A percentile compares a stretch with the other conserved stretches of the same genome.
phyloP scores from a whole-genome alignment of 2,797 vertebrate genomes.

The Scolopax rusticola region DNA sequence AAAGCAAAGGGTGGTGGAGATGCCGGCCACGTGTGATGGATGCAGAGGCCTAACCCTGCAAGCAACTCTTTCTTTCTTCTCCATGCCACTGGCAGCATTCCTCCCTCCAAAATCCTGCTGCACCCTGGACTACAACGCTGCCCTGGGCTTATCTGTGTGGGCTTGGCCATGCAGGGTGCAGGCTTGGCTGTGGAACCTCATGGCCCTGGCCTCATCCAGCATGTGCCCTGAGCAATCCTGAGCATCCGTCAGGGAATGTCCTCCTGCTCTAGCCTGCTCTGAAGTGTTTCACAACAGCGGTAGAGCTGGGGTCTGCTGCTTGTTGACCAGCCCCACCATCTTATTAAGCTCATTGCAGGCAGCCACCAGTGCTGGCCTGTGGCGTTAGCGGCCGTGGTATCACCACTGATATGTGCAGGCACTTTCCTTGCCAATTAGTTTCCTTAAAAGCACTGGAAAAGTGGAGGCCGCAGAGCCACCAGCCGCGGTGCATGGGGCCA shows the following conservation, averaged over 20 bases:
- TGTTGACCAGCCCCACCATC: not conserved
- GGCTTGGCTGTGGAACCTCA: not conserved
- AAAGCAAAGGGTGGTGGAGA: not conserved
- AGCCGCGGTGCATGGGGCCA: rapidly evolving
- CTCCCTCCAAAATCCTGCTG: not conserved
- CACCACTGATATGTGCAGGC: not conserved
- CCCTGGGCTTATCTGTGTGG: rapidly evolving
- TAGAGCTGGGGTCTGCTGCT: not conserved
- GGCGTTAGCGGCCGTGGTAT: rapidly evolving
- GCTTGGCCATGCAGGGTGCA: rapidly evolving
- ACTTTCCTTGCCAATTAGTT: not conserved
- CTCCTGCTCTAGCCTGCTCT: not conserved
- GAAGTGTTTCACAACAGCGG: not conserved
- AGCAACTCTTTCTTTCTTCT: not conserved
- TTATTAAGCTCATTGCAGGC: not conserved
- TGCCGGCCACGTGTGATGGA: rapidly evolving
- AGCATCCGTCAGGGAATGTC: not conserved
- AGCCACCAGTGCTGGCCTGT: not conserved
- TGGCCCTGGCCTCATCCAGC: not conserved
- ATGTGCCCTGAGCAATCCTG: not conserved
- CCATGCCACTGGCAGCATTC: not conserved
- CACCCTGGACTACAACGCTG: rapidly evolving
- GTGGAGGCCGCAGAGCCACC: rapidly evolving
- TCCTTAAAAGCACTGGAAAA: not conserved
- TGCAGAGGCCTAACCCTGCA: not conserved